These are phyloP conservation scores for Tridacna gigas DNA, from an alignment of 2,888 invertebrate species.

Conservation along the genomic window DNA sequence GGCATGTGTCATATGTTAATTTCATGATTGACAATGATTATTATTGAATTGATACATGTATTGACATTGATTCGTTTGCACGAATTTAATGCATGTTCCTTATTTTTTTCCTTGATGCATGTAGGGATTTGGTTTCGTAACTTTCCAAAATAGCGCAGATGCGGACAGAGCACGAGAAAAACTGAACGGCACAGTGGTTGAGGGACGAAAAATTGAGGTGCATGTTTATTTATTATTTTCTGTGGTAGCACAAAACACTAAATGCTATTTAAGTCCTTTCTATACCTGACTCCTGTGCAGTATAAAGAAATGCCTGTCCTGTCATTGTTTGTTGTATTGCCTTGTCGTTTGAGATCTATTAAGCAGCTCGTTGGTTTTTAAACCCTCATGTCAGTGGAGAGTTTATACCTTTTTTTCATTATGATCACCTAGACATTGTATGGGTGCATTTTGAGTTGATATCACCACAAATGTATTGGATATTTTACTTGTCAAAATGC, in stretches of 20 bases:
- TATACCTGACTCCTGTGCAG: conserved; percentile 77
- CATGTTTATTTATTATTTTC: conserved; percentile 79
- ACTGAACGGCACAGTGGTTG: conserved; percentile 99
- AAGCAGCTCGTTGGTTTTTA: conserved; percentile 64
- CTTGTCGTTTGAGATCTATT: conserved; percentile 66
- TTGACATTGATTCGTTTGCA: conserved; percentile 78
- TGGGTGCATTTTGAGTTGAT: conserved; percentile 68
- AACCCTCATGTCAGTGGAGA: conserved; percentile 63
- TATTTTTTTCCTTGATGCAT: conserved; percentile 89
- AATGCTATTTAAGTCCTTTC: conserved; percentile 71
- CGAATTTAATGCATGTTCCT: conserved; percentile 87
- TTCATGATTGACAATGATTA: conserved; percentile 63
- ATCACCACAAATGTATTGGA: conserved; percentile 59
- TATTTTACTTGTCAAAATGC: conserved; percentile 65
- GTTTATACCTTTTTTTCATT: conserved; percentile 62
- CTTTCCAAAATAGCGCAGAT: conserved; percentile 99
- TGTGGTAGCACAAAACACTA: conserved; percentile 82
- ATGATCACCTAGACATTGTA: conserved; percentile 66
- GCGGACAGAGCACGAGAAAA: conserved; percentile 99
- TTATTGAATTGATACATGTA: conserved; percentile 67
- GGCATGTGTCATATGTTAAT: conserved; percentile 58
- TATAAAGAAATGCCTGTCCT: conserved; percentile 83
- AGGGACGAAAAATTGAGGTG: conserved; percentile 99
- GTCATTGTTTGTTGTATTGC: conserved; percentile 70
- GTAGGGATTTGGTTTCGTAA: conserved; percentile 99